phyloP scores from a whole-genome alignment of 2,113 vertebrate genomes.

The Gallinago undulata region DNA sequence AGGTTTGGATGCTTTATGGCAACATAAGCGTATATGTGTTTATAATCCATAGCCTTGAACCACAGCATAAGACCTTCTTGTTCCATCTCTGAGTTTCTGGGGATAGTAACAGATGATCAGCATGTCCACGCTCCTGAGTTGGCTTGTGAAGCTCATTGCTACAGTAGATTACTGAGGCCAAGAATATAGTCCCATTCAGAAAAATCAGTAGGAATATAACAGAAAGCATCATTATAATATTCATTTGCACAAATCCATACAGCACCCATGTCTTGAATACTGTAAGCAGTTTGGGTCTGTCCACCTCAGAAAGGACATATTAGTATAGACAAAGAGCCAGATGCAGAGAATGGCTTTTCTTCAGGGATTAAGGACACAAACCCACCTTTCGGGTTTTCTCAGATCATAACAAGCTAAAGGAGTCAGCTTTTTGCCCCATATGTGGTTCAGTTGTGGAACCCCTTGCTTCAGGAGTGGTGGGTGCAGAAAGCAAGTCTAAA shows the following conservation, averaged over 20 bases:
- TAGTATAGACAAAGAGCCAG: neutral
- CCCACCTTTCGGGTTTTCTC: neutral
- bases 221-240: neutral
- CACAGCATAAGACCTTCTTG: neutral
- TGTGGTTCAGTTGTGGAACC: neutral
- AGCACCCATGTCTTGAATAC: neutral
- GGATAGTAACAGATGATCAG: neutral
- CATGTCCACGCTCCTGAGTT: neutral
- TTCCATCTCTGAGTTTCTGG: neutral
- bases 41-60: neutral
- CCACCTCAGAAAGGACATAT: neutral
- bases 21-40: neutral
- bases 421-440: accelerated
- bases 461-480: neutral
- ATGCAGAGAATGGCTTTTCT: neutral
- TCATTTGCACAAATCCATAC: neutral
- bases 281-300: neutral
- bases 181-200: neutral
- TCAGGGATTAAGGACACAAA: neutral
- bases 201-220: neutral
- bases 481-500: neutral
- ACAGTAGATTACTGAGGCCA: neutral
- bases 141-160: neutral
- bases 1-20: neutral
- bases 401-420: neutral